Percentiles rank a stretch among this genome's conserved stretches.
phyloP scores from a whole-genome alignment of 2,888 invertebrate genomes.

The Parapristionchus giblindavisi region DNA sequence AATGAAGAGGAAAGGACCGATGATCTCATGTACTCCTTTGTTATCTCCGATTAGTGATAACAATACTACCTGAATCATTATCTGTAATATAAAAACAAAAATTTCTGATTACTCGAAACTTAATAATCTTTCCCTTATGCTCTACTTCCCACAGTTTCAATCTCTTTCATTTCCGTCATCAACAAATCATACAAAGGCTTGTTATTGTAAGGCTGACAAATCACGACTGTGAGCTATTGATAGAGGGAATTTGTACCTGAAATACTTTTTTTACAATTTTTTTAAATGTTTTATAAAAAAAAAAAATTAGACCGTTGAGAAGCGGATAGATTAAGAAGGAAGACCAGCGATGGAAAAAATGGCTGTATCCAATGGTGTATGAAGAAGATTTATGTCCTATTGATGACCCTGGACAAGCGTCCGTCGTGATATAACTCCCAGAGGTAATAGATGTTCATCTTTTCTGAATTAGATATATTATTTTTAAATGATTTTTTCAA shows the following conservation, averaged over 20 bases:
- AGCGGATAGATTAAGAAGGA: neutral
- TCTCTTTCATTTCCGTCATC: neutral
- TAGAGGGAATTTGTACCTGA: neutral
- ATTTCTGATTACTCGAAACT: neutral
- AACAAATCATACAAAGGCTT: neutral
- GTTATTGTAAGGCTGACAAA: neutral
- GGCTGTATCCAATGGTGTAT: neutral
- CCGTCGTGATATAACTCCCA: neutral
- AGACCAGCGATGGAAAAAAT: neutral
- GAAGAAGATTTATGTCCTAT: neutral
- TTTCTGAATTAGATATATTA: no score
- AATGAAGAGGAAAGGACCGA: neutral
- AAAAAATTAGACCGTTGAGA: neutral
- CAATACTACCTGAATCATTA: neutral
- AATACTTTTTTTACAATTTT: neutral
- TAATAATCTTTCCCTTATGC: neutral
- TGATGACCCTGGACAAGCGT: neutral
- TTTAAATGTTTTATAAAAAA: neutral
- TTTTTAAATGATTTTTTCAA: no score
- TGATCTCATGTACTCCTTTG: neutral
- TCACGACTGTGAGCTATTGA: neutral
- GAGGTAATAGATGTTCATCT: neutral
- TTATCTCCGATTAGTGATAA: neutral
- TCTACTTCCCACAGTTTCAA: neutral
- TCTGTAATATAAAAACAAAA: neutral